Conservation (phyloP, 2,888 invertebrate genomes). For the Atethmia centrago region DNA sequence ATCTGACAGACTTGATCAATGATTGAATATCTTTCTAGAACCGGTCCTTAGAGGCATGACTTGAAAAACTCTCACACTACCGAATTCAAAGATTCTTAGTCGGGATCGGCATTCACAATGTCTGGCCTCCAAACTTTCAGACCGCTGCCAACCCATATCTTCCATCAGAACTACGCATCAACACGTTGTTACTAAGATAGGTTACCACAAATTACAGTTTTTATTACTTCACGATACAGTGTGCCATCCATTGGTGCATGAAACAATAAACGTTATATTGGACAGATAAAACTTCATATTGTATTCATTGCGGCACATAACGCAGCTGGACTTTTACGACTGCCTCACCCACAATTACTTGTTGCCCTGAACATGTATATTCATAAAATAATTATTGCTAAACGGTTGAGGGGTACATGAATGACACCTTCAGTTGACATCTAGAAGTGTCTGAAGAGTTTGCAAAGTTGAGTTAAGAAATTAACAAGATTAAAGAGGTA, state of each 20-base stretch:
- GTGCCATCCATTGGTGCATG: slow-evolving; percentile 51
- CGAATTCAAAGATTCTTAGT: slow-evolving; percentile 10
- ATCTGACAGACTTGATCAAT: neutral
- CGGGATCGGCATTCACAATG: slow-evolving; percentile 4
- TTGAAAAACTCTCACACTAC: neutral
- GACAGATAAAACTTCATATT: slow-evolving; percentile 72
- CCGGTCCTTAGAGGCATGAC: neutral
- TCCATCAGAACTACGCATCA: slow-evolving; percentile 2
- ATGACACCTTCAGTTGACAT: slow-evolving; percentile 43
- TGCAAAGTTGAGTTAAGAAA: slow-evolving; percentile 32
- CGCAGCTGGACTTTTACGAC: slow-evolving; percentile 78
- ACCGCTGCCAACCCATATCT: slow-evolving; percentile 33
- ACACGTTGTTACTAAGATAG: slow-evolving; percentile 18
- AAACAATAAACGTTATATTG: slow-evolving; percentile 69
- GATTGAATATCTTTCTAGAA: neutral
- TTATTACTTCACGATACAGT: slow-evolving; percentile 55
- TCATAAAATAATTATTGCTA: slow-evolving; percentile 68
- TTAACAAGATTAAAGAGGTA: slow-evolving; percentile 21
- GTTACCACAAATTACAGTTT: slow-evolving; percentile 51
- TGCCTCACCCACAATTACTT: slow-evolving; percentile 73
- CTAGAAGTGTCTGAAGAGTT: slow-evolving; percentile 16
- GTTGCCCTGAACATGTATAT: slow-evolving; percentile 62
- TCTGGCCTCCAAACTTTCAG: slow-evolving; percentile 27
- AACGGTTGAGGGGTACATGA: slow-evolving; percentile 30
- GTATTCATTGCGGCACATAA: slow-evolving; percentile 69